Conservation (phyloP, 35 echinoderm and acorn worm species). For the Patiria miniata region DNA sequence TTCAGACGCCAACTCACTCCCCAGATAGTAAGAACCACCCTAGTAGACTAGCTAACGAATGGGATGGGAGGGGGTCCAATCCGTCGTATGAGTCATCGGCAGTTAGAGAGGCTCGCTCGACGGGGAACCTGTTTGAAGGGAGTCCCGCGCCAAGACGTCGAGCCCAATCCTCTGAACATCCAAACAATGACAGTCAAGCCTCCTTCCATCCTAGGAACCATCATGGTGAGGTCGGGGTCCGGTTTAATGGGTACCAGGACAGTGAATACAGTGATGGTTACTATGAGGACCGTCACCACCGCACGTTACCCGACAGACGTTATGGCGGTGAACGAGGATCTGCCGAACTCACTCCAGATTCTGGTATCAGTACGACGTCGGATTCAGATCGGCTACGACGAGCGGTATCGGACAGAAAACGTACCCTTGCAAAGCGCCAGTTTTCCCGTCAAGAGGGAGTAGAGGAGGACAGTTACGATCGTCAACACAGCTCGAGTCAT, state of each 20-base stretch:
- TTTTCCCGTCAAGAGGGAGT: slow-evolving; percentile 76
- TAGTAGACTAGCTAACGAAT: slow-evolving; percentile 79
- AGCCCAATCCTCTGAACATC: slow-evolving; percentile 26
- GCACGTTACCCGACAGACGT: slow-evolving; percentile 40
- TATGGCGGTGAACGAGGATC: slow-evolving; percentile 67
- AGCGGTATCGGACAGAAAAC: slow-evolving; percentile 40
- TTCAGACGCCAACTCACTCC: slow-evolving; percentile 16
- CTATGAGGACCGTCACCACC: slow-evolving; percentile 50
- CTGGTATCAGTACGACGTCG: slow-evolving; percentile 93
- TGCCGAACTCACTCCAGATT: slow-evolving; percentile 96
- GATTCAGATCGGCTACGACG: slow-evolving; percentile 77
- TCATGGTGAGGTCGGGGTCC: slow-evolving; percentile 4
- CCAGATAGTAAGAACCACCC: slow-evolving; percentile 53
- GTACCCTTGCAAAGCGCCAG: slow-evolving; percentile 58
- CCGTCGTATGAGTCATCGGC: slow-evolving; percentile 49
- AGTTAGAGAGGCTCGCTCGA: slow-evolving; percentile 71
- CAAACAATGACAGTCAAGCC: not conserved
- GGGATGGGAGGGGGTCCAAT: slow-evolving; percentile 82
- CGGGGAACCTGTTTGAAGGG: slow-evolving; percentile 82
- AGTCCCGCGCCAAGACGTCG: slow-evolving; percentile 21
- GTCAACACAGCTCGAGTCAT: slow-evolving; percentile 17
- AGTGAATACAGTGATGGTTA: slow-evolving; percentile 48
- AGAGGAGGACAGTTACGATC: slow-evolving; percentile 60
- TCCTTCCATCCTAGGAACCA: slow-evolving; percentile 17
- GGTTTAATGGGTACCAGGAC: slow-evolving; percentile 17